Conservation (phyloP, 2,113 vertebrate species). For the human region DNA sequence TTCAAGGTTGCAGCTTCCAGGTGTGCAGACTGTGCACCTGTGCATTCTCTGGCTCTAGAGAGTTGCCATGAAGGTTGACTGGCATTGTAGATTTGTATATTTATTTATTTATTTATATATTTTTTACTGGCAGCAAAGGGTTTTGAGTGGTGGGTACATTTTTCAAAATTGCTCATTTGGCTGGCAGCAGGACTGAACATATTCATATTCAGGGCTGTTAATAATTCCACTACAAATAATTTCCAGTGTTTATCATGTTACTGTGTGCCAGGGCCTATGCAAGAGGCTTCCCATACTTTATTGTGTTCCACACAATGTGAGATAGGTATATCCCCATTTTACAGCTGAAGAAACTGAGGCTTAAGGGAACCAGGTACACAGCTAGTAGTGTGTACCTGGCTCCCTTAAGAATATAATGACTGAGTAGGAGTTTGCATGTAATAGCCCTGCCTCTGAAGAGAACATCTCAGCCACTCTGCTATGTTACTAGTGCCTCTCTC, state of each 20-base stretch:
- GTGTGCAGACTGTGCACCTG: not conserved
- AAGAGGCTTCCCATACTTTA: not conserved
- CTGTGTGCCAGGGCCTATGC: not conserved
- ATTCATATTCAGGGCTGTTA: not conserved
- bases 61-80: not conserved
- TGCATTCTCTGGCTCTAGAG: not conserved
- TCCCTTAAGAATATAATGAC: too few relatives aligned
- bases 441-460: not conserved
- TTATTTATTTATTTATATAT: not conserved
- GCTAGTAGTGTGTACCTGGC: not conserved
- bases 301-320: not conserved
- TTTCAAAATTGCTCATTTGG: constrained; percentile 14
- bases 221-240: not conserved
- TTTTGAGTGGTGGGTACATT: constrained; percentile 11
- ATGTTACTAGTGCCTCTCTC: not conserved
- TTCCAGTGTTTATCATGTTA: constrained; percentile 51
- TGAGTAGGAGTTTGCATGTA: not conserved
- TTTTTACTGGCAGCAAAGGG: not conserved
- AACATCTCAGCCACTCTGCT: not conserved
- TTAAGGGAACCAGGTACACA: not conserved
- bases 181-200: not conserved
- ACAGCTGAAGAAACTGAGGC: not conserved
- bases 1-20: not conserved
- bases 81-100: not conserved
- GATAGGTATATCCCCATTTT: not conserved